Conservation (phyloP, 2,797 vertebrate species). For the Meriones psammophilus region DNA sequence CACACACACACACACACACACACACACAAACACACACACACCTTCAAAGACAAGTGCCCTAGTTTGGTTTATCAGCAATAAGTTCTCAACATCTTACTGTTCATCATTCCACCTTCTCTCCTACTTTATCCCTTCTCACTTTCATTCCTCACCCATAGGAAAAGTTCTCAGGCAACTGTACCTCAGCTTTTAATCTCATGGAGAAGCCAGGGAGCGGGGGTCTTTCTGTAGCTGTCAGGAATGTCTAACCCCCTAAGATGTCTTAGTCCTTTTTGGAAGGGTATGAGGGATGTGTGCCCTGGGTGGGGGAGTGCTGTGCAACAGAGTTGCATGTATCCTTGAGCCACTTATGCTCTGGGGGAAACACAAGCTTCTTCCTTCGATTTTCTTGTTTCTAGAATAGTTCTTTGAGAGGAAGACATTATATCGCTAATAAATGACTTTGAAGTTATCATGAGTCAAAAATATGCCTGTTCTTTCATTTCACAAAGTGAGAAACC, state of each 20-base stretch:
- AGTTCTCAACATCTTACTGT: not conserved
- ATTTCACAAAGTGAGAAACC: not conserved
- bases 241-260: not conserved
- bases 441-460: not conserved
- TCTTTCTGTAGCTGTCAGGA: not conserved
- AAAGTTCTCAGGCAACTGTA: not conserved
- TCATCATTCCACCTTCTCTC: too few species aligned
- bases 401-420: not conserved
- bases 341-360: not conserved
- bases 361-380: not conserved
- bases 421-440: not conserved
- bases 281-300: not conserved
- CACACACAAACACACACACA: not conserved
- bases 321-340: not conserved
- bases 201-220: accelerated
- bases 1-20: not conserved
- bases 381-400: not conserved
- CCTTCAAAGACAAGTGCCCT: constrained; percentile 22
- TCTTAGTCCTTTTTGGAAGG: not conserved
- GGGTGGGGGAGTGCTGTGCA: not conserved
- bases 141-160: not conserved
- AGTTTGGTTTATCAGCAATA: not conserved
- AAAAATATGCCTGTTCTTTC: not conserved
- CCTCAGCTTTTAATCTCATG: not conserved
- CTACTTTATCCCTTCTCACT: not conserved